Conservation (phyloP, 2,888 invertebrate species). For the Clanis bilineata region DNA sequence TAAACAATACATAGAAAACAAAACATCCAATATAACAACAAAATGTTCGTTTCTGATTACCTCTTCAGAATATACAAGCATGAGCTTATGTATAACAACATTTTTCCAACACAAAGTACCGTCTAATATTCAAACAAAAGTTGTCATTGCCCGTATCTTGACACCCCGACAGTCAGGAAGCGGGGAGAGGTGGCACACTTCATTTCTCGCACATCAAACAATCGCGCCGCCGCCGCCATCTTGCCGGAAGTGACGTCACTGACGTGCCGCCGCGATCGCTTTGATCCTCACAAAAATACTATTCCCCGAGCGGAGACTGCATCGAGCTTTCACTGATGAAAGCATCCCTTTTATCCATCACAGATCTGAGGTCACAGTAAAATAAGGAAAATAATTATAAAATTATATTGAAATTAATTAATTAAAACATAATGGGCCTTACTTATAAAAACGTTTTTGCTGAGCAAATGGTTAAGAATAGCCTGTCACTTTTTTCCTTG, state of each 20-base stretch:
- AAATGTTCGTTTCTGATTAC: no score
- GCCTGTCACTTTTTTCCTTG: no score
- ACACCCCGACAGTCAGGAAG: constrained; percentile 74
- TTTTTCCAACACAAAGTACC: constrained; percentile 37
- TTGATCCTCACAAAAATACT: constrained; percentile 75
- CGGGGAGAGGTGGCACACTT: constrained; percentile 77
- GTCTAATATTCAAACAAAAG: constrained; percentile 58
- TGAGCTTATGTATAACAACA: no score
- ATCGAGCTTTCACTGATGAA: constrained; percentile 1
- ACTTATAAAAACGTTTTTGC: no score
- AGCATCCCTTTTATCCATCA: not conserved
- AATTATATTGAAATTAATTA: not conserved
- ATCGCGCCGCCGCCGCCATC: constrained; percentile 75
- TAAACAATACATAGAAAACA: constrained; percentile 6
- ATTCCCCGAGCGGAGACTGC: constrained; percentile 4
- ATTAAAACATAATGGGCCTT: no score
- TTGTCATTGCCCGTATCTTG: constrained; percentile 71
- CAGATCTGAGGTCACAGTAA: not conserved
- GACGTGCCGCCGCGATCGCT: constrained; percentile 67
- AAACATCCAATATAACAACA: not conserved
- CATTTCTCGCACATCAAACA: constrained; percentile 82
- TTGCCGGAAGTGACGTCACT: constrained; percentile 77
- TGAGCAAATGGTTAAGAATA: no score
- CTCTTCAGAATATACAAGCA: no score
- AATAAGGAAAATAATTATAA: not conserved